phyloP scores from a whole-genome alignment of 2,888 invertebrate species.

The Parapristionchus giblindavisi region DNA sequence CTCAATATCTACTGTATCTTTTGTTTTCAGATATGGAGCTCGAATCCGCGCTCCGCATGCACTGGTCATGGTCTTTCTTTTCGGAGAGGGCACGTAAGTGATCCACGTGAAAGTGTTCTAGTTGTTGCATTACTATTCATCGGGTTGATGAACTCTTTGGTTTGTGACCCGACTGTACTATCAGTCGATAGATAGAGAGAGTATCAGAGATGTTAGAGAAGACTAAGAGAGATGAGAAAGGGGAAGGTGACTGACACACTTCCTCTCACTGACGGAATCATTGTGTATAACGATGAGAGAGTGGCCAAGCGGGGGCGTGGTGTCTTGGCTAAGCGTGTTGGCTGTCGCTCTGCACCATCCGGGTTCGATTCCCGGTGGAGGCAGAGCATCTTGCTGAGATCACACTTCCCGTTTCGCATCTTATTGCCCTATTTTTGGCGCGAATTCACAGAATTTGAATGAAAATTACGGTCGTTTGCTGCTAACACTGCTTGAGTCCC shows the following conservation, averaged over 20 bases:
- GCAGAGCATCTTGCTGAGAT: constrained; percentile 25
- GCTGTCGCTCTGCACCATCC: not conserved
- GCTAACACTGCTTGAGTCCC: too few relatives aligned
- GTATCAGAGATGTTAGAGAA: constrained; percentile 2
- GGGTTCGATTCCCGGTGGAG: constrained; percentile 32
- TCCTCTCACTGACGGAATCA: too few relatives aligned
- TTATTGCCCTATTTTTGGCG: constrained; percentile 21
- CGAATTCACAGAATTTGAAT: constrained; percentile 21
- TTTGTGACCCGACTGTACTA: too few relatives aligned
- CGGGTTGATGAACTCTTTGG: too few relatives aligned
- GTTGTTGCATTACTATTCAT: too few relatives aligned
- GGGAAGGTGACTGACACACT: not conserved
- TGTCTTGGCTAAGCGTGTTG: constrained; percentile 36
- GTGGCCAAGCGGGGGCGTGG: constrained; percentile 38
- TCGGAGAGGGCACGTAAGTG: constrained; percentile 71
- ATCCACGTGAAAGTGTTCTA: not conserved
- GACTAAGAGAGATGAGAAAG: not conserved
- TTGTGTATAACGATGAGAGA: constrained; percentile 19
- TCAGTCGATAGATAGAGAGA: not conserved
- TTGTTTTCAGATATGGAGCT: constrained; percentile 71
- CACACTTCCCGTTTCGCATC: constrained; percentile 39
- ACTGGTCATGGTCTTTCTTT: constrained; percentile 73
- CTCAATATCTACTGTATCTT: not conserved
- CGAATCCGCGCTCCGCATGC: constrained; percentile 73
- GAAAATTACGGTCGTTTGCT: not conserved